A percentile compares a stretch with the other conserved stretches of the same genome.
Evolutionary conservation across 2,797 vertebrate genomes (phyloP).

Genomic region (Crenuchus spilurus): DNA sequence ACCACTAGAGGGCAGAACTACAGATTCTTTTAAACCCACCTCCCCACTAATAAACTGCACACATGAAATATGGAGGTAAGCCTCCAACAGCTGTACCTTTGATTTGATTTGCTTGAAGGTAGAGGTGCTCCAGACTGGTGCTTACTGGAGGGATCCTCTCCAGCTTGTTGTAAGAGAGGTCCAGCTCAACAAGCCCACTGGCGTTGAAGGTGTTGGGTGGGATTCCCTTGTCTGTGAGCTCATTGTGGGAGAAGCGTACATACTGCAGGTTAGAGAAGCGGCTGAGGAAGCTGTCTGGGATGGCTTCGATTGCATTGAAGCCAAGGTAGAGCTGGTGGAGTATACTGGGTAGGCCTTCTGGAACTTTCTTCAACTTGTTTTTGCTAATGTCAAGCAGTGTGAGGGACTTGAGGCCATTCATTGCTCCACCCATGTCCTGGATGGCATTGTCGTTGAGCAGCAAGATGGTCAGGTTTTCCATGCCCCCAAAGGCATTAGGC

Average conservation of each 20-base stretch:
- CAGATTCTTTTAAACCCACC: background rate
- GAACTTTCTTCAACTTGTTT: slow-evolving; percentile 89
- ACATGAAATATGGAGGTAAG: background rate
- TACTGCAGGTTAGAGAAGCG: slow-evolving; percentile 86
- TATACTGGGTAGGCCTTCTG: slow-evolving; percentile 82
- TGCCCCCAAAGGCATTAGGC: slow-evolving; percentile 82
- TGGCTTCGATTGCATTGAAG: slow-evolving; percentile 84
- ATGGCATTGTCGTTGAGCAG: slow-evolving; percentile 90
- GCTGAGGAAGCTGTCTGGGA: slow-evolving; percentile 86
- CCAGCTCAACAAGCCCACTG: slow-evolving; percentile 91
- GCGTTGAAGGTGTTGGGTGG: slow-evolving; percentile 90
- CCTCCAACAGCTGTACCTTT: slow-evolving; percentile 76
- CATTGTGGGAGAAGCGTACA: slow-evolving; percentile 89
- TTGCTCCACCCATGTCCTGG: slow-evolving; percentile 82
- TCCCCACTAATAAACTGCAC: background rate
- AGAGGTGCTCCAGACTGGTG: slow-evolving; percentile 90
- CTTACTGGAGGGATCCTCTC: slow-evolving; percentile 91
- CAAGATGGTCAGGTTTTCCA: slow-evolving; percentile 91
- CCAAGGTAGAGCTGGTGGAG: slow-evolving; percentile 94
- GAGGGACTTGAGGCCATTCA: slow-evolving; percentile 84
- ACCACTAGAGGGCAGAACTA: background rate
- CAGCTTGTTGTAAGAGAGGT: slow-evolving; percentile 94
- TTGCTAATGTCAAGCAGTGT: slow-evolving; percentile 89
- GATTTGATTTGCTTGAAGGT: slow-evolving; percentile 95
- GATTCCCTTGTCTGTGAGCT: slow-evolving; percentile 88